Base-by-base conservation (phyloP, 1,140 invertebrate species). In the Orchesella cincta region DNA sequence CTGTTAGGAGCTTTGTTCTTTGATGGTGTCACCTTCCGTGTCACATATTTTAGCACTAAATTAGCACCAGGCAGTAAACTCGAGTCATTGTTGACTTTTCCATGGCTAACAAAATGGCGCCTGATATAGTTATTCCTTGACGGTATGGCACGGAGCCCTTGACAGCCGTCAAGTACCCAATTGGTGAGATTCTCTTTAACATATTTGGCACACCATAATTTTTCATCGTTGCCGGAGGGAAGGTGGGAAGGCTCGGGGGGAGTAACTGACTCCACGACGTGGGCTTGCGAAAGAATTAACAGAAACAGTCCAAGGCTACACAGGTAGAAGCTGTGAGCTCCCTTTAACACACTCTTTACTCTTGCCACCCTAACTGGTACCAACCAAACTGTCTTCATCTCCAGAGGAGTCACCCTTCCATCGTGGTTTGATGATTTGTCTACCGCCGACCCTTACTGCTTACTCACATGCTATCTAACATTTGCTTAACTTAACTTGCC, bases 81-180 rank as follows among this genome's bases (percentile, higher is more conserved):
- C 0, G 87, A 84, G 84, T 92, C 88, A 64, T 90, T 90, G 86
- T 98, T 98, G 72, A 98, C 88, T 93, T 89, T 82, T 93, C 89
- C 57, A 94, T 87, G 46, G 95, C 96, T 87, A 95, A 91, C 26
- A 92, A 90, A 70, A 98, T 86, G 8, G 96, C 96, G 29, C 96
- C 97, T 51, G 95, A 97, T 81, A 98, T 94, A 64, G 91, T 89
- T 75, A 96, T 88, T 5, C 96, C 96, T 86, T 95, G 93, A 76
- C 93, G 88, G 82, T 92, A 91, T 81, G 90, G 90, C 72, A 92
- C 86, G 1, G 89, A 89, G 73, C 93, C 93, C 84, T 90, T 92
- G 77, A 93, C 89, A 5, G 93, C 93, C 14, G 93, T 92, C 78
- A 95, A 87, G 85, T 95, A 96, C 67, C 93, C 94, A 81, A 95